Evolutionary conservation across 2,113 vertebrate species (phyloP), one percentile per base, ranked within the genome.

Genomic region (human (Homo sapiens)): DNA sequence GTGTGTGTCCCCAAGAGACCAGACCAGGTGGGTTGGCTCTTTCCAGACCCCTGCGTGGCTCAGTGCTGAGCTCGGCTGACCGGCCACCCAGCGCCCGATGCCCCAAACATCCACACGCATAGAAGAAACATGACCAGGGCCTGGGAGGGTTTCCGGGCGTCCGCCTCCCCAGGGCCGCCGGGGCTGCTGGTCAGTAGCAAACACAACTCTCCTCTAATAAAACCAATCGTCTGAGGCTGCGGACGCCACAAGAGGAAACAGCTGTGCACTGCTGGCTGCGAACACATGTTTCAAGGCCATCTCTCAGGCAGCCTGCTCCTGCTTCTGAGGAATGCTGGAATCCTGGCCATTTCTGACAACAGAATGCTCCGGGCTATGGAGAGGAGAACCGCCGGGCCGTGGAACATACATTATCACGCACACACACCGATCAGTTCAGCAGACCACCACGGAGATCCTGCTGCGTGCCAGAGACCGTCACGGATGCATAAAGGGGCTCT

Each of bases 211-310:
- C 95, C 94, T 83, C 96, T 92, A 97, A 96, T 96, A 97, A 98
- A 98, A 98, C 97, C 93, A 98, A 98, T 93, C 96, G 96, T 96
- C 96, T n/a, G 84, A 90, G 96, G 94, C 97, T 66, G 83, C n/a
- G 57, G 97, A 94, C 95, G 92, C 98, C 97, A 85, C 93, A 92
- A 94, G 98, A 96, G 97, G 96, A 89, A 98, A 96, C 97, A 98
- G 98, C 97, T 98, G 97, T 80, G 96, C 5, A n/a, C 97, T 98
- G 94, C 97, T 98, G 97, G 97, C 98, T 97, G 94, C 2, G 92
- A 73, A 82, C 88, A 90, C 2, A 14, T 10, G 66, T 97, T 61
- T 82, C 93, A 9, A 94, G 38, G 25, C 80, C 78, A 12, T 89
- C 64, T 88, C 93, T 89, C 92, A 48, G 79, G 80, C 73, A 38